Evolutionary conservation across 2,797 vertebrate species (phyloP).

Genomic region (Acanthopagrus latus): DNA sequence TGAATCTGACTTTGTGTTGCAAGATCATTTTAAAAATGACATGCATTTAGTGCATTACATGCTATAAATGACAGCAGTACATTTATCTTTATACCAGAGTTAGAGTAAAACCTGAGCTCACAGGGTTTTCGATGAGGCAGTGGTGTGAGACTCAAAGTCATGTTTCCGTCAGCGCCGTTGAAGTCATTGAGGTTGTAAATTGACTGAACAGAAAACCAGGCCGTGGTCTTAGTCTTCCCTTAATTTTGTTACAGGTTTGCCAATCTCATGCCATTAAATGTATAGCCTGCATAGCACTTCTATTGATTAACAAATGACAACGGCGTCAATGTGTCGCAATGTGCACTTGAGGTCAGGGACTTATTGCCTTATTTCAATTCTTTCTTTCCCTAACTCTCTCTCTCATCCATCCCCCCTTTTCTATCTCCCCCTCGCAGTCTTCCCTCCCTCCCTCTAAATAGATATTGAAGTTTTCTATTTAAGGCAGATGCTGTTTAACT

Average conservation of each 20-base stretch:
- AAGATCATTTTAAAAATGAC: neutral
- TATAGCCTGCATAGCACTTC: slow-evolving; percentile 77
- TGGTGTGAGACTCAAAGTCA: slow-evolving; percentile 63
- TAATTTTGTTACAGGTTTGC: slow-evolving; percentile 79
- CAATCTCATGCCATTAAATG: slow-evolving; percentile 79
- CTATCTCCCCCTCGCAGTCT: slow-evolving; percentile 45
- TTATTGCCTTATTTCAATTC: slow-evolving; percentile 78
- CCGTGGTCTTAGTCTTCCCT: slow-evolving; percentile 65
- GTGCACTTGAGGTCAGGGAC: slow-evolving; percentile 83
- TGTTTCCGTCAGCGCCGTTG: slow-evolving; percentile 39
- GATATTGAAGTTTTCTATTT: slow-evolving; percentile 87
- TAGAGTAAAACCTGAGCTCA: neutral
- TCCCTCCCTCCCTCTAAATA: slow-evolving; percentile 75
- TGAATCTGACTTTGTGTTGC: neutral
- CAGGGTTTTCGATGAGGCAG: slow-evolving; percentile 25
- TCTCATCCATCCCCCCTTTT: slow-evolving; percentile 43
- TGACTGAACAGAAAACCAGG: slow-evolving; percentile 63
- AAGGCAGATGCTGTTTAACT: slow-evolving; percentile 82
- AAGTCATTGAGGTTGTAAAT: slow-evolving; percentile 72
- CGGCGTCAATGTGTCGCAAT: slow-evolving; percentile 81
- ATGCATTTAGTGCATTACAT: neutral
- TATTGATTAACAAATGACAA: slow-evolving; percentile 84
- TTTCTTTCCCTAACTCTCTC: slow-evolving; percentile 42
- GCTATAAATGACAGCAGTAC: neutral
- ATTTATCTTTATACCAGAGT: neutral